A percentile compares a stretch with the other conserved stretches of the same genome.
Evolutionary conservation across 2,797 vertebrate species (phyloP).

Genomic region (Australoheros facetus): DNA sequence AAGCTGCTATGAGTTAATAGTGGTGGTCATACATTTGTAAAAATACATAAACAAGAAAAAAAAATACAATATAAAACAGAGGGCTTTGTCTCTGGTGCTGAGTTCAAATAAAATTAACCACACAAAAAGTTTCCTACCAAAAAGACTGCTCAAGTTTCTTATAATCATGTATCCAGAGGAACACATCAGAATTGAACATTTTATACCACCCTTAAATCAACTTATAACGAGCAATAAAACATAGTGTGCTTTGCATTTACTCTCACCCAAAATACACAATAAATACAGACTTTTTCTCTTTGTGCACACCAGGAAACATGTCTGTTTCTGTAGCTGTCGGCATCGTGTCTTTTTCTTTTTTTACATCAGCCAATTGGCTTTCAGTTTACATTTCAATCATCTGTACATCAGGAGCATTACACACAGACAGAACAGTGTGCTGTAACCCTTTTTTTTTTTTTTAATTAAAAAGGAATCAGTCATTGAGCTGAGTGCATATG

Average conservation of each 20-base stretch:
- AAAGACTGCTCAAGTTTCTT: not conserved
- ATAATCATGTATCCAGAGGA: not conserved
- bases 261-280: not conserved
- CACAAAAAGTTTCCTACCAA: not conserved
- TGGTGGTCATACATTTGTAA: not conserved
- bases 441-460: not conserved
- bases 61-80: not conserved
- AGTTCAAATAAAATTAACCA: not conserved
- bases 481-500: not conserved
- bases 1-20: not conserved
- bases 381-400: not conserved
- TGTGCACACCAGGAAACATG: not conserved
- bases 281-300: not conserved
- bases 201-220: conserved; percentile 1
- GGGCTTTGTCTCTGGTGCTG: not conserved
- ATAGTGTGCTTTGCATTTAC: not conserved
- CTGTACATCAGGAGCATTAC: not conserved
- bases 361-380: not conserved
- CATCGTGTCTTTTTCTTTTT: not conserved
- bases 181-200: not conserved
- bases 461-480: not conserved
- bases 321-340: not conserved
- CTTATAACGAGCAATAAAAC: conserved; percentile 3
- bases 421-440: not conserved
- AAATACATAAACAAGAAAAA: not conserved